Evolutionary conservation across 1,140 invertebrate genomes (phyloP).

Genomic region (Drosophila insularis): DNA sequence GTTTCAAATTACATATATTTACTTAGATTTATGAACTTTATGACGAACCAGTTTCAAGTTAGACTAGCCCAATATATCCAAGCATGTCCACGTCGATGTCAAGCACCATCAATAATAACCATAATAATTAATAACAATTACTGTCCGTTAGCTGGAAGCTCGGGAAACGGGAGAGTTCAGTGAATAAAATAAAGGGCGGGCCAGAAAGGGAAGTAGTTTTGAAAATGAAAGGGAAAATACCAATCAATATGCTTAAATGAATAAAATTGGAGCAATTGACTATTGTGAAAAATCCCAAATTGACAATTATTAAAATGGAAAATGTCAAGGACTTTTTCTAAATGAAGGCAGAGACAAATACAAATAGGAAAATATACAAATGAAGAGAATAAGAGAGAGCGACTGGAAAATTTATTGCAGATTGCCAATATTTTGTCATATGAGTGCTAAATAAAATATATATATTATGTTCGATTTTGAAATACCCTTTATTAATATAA

Average conservation of each 20-base stretch:
- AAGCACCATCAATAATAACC: conserved; percentile 75
- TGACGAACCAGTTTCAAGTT: conserved; percentile 38
- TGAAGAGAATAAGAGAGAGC: not conserved
- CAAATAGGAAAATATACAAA: not conserved
- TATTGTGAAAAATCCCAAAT: conserved; percentile 25
- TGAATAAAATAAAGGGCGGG: not conserved
- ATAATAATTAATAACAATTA: conserved; percentile 80
- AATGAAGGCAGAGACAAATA: not conserved
- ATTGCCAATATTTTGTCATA: not conserved
- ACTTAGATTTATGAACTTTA: conserved; percentile 60
- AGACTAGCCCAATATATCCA: conserved; percentile 49
- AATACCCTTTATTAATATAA: not conserved
- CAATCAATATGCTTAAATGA: conserved; percentile 35
- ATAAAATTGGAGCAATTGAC: not conserved
- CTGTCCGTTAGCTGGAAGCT: conserved; percentile 33
- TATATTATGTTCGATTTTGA: not conserved
- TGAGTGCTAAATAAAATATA: not conserved
- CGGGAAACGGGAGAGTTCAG: not conserved
- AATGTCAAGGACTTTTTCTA: conserved; percentile 41
- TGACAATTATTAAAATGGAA: conserved; percentile 56
- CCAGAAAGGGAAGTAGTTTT: not conserved
- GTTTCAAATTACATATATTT: conserved; percentile 46
- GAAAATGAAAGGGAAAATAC: conserved; percentile 26
- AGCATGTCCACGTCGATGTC: conserved; percentile 37
- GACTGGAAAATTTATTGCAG: not conserved